These are phyloP conservation scores for Mactromeris polynyma DNA, from an alignment of 2,888 invertebrate genomes.

Conservation along the genomic window DNA sequence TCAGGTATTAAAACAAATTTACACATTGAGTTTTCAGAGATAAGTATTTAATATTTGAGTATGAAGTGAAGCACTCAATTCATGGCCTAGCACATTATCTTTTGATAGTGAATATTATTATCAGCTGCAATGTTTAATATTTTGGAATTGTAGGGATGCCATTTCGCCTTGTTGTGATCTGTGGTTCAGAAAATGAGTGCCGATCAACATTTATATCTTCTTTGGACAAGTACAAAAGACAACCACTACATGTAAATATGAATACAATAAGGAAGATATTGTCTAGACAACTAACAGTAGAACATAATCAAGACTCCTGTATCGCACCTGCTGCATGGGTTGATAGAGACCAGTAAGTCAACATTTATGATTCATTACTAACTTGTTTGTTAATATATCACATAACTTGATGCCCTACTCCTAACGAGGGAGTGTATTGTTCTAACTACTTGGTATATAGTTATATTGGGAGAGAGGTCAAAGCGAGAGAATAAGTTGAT, in stretches of 20 bases:
- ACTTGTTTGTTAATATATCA: neutral
- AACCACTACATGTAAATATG: constrained; percentile 42
- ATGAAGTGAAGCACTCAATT: too few species aligned
- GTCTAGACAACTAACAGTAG: constrained; percentile 37
- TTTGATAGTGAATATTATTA: too few species aligned
- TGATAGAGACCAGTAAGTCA: constrained; percentile 54
- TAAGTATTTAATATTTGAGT: too few species aligned
- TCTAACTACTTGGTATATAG: too few species aligned
- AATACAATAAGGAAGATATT: constrained; percentile 33
- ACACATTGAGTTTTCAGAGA: too few species aligned
- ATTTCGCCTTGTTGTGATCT: constrained; percentile 79
- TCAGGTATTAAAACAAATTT: too few species aligned
- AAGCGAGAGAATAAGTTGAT: too few species aligned
- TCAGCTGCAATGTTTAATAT: too few species aligned
- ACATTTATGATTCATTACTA: neutral
- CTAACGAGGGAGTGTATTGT: too few species aligned
- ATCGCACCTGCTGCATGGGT: constrained; percentile 47
- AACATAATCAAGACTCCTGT: neutral
- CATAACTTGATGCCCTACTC: too few species aligned
- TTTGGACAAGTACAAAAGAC: constrained; percentile 55
- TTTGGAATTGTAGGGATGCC: constrained; percentile 55
- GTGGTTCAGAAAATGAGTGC: constrained; percentile 81
- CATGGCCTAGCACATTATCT: too few species aligned
- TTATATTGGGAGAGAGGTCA: too few species aligned
- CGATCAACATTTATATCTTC: constrained; percentile 80